These are phyloP conservation scores for Ennomos fuscantarius DNA, from an alignment of 2,888 invertebrate species.

Conservation along the genomic window DNA sequence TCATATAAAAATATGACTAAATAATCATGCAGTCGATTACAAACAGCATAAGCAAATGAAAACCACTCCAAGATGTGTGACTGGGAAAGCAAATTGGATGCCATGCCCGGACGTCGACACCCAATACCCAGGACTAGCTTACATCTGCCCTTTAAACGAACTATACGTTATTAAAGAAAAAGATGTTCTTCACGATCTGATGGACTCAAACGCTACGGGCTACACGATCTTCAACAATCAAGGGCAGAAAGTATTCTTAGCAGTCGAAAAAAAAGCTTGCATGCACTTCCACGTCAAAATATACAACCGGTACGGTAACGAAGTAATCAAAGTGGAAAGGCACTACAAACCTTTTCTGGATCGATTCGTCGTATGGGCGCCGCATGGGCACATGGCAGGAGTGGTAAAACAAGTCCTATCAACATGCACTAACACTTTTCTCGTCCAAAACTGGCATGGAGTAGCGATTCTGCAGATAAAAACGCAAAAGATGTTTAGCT, in stretches of 20 bases:
- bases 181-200: slow-evolving; percentile 57
- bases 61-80: slow-evolving; percentile 29
- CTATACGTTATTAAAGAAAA: slow-evolving; percentile 54
- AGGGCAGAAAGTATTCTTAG: slow-evolving; percentile 67
- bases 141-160: slow-evolving; percentile 52
- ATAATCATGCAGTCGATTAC: slow-evolving; percentile 26
- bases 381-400: slow-evolving; percentile 61
- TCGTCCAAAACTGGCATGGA: slow-evolving; percentile 48
- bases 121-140: slow-evolving; percentile 60
- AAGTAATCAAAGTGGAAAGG: slow-evolving; percentile 58
- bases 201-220: slow-evolving; percentile 46
- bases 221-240: slow-evolving; percentile 64
- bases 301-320: slow-evolving; percentile 67
- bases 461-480: slow-evolving; percentile 49
- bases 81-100: slow-evolving; percentile 57
- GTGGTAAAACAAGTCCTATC: slow-evolving; percentile 45
- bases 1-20: neutral
- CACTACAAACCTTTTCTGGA: slow-evolving; percentile 46
- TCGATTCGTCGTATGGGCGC: slow-evolving; percentile 57
- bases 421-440: slow-evolving; percentile 42
- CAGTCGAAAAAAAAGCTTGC: slow-evolving; percentile 45
- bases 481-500: slow-evolving; percentile 32
- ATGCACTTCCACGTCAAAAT: slow-evolving; percentile 54
- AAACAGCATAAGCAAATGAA: slow-evolving; percentile 43
- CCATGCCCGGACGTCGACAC: slow-evolving; percentile 53